Base-by-base conservation (phyloP, 2,888 invertebrate genomes). In the Stramonita haemastoma region DNA sequence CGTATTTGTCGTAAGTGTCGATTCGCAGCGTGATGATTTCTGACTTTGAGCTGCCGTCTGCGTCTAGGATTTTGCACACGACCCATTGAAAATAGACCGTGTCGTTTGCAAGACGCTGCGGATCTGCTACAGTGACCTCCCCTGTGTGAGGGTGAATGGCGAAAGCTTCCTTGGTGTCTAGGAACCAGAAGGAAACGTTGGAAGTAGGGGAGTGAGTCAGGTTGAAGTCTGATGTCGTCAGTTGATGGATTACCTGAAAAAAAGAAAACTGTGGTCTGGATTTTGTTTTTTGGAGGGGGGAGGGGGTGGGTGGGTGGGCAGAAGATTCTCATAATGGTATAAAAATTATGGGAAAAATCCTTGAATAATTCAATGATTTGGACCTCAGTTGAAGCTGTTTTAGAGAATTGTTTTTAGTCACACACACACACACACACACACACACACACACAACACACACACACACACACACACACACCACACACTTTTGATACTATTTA, bases 141-240 rank as follows among this genome's bases (percentile, higher is more conserved):
- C 94, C 94, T 15, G 92, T 91, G 17, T 85, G 85, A n/a, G 88
- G 60, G 36, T 90, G 90, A 17, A 94, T 90, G 56, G 83, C 79
- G 87, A 93, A 93, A 34, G 91, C 89, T 0, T 89, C 89, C 15
- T 36, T 8, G n/a, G 87, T 32, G n/a, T 70, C n/a, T 0, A 87
- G 11, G 46, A 73, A 66, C 19, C 73, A 11, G 46, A 73, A 87
- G 26, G 73, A 34, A 73, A 34, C 34, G 32, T 73, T 73, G 87
- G 87, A 34, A 15, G 36, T 29, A 36, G 73, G 36, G 13, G 70
- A 19, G 22, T 60, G 26, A 26, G 87, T 87, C 73, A 87, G 11
- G 19, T 26, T 46, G 46, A 87, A 87, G n/a, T 87, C 73, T 4
- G n/a, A 36, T 0, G 73, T n/a, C 8, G 87, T 26, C 15, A 87